phyloP scores from a whole-genome alignment of 2,797 vertebrate genomes.

The Novumbra hubbsi region DNA sequence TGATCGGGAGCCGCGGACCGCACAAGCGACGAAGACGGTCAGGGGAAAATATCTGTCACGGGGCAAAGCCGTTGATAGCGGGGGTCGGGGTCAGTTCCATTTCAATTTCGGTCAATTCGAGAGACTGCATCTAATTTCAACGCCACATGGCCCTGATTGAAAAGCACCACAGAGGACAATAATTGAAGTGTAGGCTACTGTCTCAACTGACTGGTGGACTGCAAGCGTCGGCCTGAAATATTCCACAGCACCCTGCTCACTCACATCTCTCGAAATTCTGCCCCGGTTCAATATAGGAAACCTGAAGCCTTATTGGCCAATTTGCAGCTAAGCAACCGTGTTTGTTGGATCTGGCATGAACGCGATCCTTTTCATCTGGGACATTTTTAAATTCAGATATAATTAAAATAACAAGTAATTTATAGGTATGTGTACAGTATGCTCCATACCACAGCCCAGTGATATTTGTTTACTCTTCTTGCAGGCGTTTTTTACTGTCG shows the following conservation, averaged over 20 bases:
- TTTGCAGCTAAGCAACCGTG: neutral
- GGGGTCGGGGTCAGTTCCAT: conserved; percentile 21
- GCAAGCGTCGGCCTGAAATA: conserved; percentile 2
- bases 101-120: conserved; percentile 33
- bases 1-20: conserved; percentile 51
- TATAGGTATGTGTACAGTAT: neutral
- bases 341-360: neutral
- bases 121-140: neutral
- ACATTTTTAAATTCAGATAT: neutral
- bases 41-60: conserved; percentile 41
- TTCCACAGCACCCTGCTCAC: conserved; percentile 48
- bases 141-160: neutral
- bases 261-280: neutral
- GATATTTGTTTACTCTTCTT: neutral
- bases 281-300: neutral
- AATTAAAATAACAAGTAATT: neutral
- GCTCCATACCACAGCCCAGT: neutral
- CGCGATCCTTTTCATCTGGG: neutral
- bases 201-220: no score
- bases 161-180: no score
- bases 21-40: conserved; percentile 51
- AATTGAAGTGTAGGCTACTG: no score
- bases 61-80: conserved; percentile 33
- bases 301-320: neutral
- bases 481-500: neutral